phyloP scores from a whole-genome alignment of 2,797 vertebrate genomes.

The Aselliscus stoliczkanus region DNA sequence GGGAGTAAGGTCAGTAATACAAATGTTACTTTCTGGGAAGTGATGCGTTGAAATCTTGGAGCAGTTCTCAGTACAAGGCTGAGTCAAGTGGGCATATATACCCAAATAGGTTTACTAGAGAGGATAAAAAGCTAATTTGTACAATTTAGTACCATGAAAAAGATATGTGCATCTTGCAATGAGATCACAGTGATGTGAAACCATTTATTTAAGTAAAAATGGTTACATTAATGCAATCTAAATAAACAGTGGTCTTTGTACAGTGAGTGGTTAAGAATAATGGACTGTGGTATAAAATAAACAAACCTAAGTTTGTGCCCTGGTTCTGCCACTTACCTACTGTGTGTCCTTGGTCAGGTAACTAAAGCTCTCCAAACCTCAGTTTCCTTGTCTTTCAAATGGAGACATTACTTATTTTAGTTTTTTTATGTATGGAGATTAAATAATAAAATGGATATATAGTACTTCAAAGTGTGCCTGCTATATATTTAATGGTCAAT shows the following conservation, averaged over 20 bases:
- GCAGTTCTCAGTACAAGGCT: background rate
- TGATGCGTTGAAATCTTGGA: background rate
- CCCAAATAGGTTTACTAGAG: background rate
- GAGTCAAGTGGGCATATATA: background rate
- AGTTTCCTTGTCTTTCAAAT: background rate
- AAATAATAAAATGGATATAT: background rate
- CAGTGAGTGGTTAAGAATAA: background rate
- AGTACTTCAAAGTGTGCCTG: background rate
- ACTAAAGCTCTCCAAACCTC: background rate
- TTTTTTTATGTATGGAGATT: background rate
- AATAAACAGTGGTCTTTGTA: background rate
- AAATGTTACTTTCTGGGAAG: background rate
- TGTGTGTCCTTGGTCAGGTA: background rate
- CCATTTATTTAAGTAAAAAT: slow-evolving; percentile 1
- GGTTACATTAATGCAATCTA: background rate
- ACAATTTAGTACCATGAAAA: background rate
- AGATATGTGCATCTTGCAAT: background rate
- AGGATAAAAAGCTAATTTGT: background rate
- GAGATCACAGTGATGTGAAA: background rate
- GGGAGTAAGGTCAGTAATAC: background rate
- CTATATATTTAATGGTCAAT: background rate
- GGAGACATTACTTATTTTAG: background rate
- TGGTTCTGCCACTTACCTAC: background rate
- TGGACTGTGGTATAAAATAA: background rate
- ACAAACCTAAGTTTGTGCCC: background rate